Evolutionary conservation across 2,113 vertebrate species (phyloP).

Genomic region (Chinchilla lanigera): DNA sequence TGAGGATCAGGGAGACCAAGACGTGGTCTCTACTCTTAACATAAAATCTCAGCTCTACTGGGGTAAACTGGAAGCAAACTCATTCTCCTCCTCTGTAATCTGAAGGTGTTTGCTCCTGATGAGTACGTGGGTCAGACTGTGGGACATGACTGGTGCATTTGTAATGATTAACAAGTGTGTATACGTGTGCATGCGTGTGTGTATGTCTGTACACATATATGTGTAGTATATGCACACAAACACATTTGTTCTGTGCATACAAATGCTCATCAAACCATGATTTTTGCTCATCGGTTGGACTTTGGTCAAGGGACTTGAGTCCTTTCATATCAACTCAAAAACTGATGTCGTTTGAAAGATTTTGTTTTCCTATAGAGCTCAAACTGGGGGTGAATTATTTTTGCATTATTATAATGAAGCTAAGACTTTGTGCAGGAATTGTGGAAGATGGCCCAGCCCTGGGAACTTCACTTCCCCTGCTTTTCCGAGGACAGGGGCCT

Average conservation of each 20-base stretch:
- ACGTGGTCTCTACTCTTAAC: neutral
- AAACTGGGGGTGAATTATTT: neutral
- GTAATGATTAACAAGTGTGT: neutral
- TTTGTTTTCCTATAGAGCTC: neutral
- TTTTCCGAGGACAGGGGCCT: neutral
- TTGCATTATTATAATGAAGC: neutral
- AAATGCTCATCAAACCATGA: neutral
- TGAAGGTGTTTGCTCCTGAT: neutral
- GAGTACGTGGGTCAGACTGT: no score
- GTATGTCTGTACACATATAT: neutral
- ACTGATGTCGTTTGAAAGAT: neutral
- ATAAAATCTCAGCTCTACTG: neutral
- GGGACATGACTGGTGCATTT: no score
- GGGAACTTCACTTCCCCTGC: rapidly evolving
- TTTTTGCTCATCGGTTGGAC: neutral
- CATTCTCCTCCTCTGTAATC: rapidly evolving
- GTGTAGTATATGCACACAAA: rapidly evolving
- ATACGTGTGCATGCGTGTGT: no score
- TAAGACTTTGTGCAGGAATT: neutral
- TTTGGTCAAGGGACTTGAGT: neutral
- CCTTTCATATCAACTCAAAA: neutral
- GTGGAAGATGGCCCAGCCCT: rapidly evolving
- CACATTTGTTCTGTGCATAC: neutral
- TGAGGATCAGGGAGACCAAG: neutral
- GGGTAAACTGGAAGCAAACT: neutral